These are phyloP conservation scores for Diorhabda sublineata DNA, from an alignment of 1,140 invertebrate genomes.

Conservation along the genomic window DNA sequence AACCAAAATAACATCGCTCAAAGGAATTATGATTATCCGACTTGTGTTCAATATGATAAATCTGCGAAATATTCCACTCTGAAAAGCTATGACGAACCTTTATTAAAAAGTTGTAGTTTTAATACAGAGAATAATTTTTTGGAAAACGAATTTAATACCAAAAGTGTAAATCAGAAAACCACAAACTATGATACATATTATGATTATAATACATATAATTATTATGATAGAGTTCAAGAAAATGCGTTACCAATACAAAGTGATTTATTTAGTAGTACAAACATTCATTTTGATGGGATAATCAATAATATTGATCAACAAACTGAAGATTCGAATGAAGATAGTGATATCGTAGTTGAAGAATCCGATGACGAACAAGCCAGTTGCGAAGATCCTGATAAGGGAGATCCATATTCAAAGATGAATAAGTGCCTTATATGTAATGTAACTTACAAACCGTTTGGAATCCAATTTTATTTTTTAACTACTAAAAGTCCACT, in stretches of 20 bases:
- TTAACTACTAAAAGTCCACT: constrained; percentile 36
- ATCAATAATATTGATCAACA: constrained; percentile 25
- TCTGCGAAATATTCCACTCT: constrained; percentile 32
- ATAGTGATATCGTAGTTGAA: constrained; percentile 45
- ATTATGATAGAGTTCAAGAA: constrained; percentile 13
- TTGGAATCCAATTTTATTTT: constrained; percentile 40
- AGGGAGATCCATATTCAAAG: constrained; percentile 16
- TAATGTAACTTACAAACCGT: constrained; percentile 34
- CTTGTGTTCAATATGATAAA: constrained; percentile 36
- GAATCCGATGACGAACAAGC: constrained; percentile 39
- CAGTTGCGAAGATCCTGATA: constrained; percentile 33
- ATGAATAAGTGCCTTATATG: constrained; percentile 38
- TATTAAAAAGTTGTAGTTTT: constrained; percentile 19
- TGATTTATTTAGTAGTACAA: constrained; percentile 8
- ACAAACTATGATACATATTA: neutral
- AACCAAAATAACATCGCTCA: constrained; percentile 26
- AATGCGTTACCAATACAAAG: neutral
- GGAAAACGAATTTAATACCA: neutral
- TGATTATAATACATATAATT: constrained; percentile 11
- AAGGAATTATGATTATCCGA: constrained; percentile 34
- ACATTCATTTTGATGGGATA: constrained; percentile 3
- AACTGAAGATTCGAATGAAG: constrained; percentile 35
- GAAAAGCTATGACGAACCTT: constrained; percentile 17
- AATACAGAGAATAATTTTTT: neutral
- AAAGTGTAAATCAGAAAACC: constrained; percentile 7